Percentiles rank a stretch among this genome's conserved stretches.
phyloP scores from a whole-genome alignment of 2,113 vertebrate species.

The Podarcis raffonei region DNA sequence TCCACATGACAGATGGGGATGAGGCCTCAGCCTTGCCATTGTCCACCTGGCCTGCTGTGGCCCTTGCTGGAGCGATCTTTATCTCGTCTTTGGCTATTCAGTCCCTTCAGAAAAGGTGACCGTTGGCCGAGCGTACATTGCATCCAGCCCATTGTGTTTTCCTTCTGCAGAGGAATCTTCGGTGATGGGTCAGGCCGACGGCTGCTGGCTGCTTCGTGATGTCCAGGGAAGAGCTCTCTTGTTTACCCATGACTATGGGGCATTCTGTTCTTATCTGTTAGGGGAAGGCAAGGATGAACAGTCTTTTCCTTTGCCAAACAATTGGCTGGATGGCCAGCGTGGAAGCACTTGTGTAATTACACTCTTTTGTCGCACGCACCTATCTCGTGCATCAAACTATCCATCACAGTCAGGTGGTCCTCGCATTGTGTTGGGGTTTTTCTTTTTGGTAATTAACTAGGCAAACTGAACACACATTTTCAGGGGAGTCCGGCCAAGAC shows the following conservation, averaged over 20 bases:
- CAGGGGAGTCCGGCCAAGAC: constrained; percentile 46
- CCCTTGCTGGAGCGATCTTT: constrained; percentile 72
- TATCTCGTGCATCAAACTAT: constrained; percentile 82
- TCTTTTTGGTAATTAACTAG: constrained; percentile 77
- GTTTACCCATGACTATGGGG: constrained; percentile 55
- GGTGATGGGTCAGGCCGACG: neutral
- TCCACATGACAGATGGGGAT: constrained; percentile 81
- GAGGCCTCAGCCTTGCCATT: constrained; percentile 72
- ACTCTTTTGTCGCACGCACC: constrained; percentile 72
- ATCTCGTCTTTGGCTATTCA: constrained; percentile 75
- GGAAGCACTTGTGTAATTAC: constrained; percentile 57
- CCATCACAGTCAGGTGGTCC: constrained; percentile 79
- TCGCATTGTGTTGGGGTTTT: constrained; percentile 68
- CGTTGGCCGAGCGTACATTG: constrained; percentile 36
- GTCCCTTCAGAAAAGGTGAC: constrained; percentile 67
- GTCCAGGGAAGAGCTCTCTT: constrained; percentile 42
- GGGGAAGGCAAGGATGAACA: constrained; percentile 65
- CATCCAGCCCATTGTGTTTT: constrained; percentile 60
- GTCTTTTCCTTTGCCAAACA: constrained; percentile 65
- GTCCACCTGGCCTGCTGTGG: constrained; percentile 67
- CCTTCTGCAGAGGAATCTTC: constrained; percentile 33
- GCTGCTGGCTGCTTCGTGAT: constrained; percentile 1
- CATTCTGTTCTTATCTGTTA: constrained; percentile 65
- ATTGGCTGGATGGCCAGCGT: constrained; percentile 41
- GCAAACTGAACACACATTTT: constrained; percentile 70